Percentiles rank a stretch among this genome's conserved stretches.
phyloP scores from a whole-genome alignment of 2,113 vertebrate species.

The Paralichthys olivaceus region DNA sequence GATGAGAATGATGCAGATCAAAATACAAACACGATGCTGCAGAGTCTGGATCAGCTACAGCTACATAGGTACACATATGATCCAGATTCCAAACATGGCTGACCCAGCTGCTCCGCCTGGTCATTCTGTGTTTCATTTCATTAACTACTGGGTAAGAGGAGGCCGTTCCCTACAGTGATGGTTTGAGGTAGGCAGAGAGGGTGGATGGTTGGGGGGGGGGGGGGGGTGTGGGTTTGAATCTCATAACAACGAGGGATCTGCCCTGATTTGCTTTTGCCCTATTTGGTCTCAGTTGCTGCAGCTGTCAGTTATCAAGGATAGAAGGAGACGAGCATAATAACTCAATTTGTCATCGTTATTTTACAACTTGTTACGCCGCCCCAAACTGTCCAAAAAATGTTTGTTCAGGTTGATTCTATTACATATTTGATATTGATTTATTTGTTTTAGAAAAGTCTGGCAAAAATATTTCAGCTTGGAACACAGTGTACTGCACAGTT shows the following conservation, averaged over 20 bases:
- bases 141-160: conserved; percentile 44
- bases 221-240: not conserved
- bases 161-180: conserved; percentile 35
- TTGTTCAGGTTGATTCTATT: not conserved
- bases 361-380: not conserved
- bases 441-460: not conserved
- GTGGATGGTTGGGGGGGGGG: no score
- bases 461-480: not conserved
- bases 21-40: no score
- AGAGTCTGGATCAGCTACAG: not conserved
- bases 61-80: not conserved
- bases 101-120: conserved; percentile 55
- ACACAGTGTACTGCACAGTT: not conserved
- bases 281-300: conserved; percentile 55
- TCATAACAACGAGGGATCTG: conserved; percentile 72
- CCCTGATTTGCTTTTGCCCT: conserved; percentile 70
- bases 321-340: conserved; percentile 39
- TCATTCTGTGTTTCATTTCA: conserved; percentile 31
- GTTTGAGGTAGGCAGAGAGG: conserved; percentile 30
- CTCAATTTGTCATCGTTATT: not conserved
- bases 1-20: no score
- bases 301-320: conserved; percentile 44
- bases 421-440: not conserved
- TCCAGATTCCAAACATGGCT: conserved; percentile 42
- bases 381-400: not conserved